Base-by-base conservation (phyloP, 2,797 vertebrate species). In the Bovichtus diacanthus region DNA sequence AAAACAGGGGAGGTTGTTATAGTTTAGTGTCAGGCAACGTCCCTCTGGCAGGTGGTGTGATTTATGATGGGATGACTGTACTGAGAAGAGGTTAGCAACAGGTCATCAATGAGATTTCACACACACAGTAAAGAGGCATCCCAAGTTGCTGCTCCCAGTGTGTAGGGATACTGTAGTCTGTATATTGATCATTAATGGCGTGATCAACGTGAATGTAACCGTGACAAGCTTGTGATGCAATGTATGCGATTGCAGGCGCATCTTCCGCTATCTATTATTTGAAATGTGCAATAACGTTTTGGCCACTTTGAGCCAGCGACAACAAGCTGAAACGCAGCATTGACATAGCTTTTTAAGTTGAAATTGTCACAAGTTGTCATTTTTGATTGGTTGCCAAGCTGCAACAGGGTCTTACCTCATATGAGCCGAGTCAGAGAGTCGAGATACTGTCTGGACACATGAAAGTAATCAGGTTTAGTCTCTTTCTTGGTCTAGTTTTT, bases 11-110 rank as follows among this genome's bases (percentile, higher is more conserved):
- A 49, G 50, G 55, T 41, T 74, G 29, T 66, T 53, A 62, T 51
- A 74, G 62, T 64, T 58, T 38, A 66, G 62, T 74, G 70, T 80
- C 70, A 80, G 43, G 55, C 21, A 59, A 58, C 51, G 68, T 75
- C 62, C 44, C 49, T 63, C 36, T 56, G 78, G 66, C 68, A 73
- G 51, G 47, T 49, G 41, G 18, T 71, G 59, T 85, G 86, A 90
- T 90, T 87, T 82, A 87, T 82, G 79, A 81, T 44, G 66, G 63
- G 67, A 83, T 66, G 66, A 69, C 70, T 56, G 63, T 54, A 73
- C 88, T 77, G 74, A 79, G 64, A 86, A 89, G 83, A 89, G 80
- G 78, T 88, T 83, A 86, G 64, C 83, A 76, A 81, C 80, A 87
- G 85, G 82, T 82, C 79, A 81, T 88, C 88, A 88, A 86, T 82